Evolutionary conservation across 2,113 vertebrate species (phyloP).

Genomic region (Athene cunicularia): DNA sequence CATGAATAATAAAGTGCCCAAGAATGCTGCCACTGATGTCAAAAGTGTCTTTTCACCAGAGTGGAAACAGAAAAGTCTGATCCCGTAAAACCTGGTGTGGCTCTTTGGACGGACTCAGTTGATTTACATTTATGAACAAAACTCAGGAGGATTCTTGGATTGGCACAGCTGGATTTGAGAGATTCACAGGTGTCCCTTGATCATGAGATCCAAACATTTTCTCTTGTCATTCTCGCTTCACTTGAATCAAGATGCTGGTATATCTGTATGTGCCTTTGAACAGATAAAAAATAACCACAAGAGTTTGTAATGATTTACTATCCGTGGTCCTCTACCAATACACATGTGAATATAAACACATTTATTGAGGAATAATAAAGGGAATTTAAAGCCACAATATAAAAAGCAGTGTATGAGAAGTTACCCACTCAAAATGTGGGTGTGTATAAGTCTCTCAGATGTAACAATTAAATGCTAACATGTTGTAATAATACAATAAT

Average conservation of each 20-base stretch:
- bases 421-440: neutral
- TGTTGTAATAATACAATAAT: constrained; percentile 55
- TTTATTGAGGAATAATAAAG: neutral
- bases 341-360: neutral
- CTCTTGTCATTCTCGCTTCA: neutral
- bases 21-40: neutral
- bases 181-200: neutral
- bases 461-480: constrained; percentile 49
- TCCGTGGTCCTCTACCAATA: neutral
- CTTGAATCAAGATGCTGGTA: neutral
- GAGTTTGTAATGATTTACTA: neutral
- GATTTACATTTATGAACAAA: neutral
- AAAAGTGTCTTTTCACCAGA: neutral
- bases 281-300: neutral
- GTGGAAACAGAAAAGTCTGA: neutral
- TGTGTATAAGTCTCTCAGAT: constrained; percentile 7
- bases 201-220: neutral
- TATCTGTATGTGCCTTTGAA: neutral
- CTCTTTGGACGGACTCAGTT: neutral
- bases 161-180: neutral
- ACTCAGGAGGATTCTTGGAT: neutral
- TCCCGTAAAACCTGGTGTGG: neutral
- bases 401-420: neutral
- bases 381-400: neutral
- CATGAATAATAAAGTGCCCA: neutral